Evolutionary conservation across 2,113 vertebrate species (phyloP).

Genomic region (Mixornis gularis): DNA sequence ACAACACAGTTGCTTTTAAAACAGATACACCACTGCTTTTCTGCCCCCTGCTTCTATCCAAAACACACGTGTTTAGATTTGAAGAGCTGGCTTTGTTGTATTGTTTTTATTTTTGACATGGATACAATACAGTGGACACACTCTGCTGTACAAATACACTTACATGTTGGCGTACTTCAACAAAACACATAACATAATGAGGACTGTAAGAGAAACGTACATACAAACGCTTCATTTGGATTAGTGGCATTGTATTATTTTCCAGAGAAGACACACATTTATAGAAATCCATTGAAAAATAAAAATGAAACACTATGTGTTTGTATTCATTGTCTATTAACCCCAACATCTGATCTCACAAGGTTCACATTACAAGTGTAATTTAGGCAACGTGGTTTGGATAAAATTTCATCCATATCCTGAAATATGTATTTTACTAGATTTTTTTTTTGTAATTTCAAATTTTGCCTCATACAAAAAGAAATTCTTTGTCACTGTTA

Average conservation of each 20-base stretch:
- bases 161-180: background rate
- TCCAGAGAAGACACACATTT: slow-evolving; percentile 3
- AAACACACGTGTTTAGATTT: background rate
- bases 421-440: background rate
- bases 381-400: background rate
- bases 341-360: background rate
- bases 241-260: background rate
- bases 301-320: background rate
- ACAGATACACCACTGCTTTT: background rate
- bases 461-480: background rate
- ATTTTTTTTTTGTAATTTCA: slow-evolving; percentile 13
- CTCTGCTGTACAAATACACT: slow-evolving; percentile 43
- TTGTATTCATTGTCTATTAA: background rate
- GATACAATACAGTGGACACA: slow-evolving; percentile 55
- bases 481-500: background rate
- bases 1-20: background rate
- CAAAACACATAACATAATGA: slow-evolving; percentile 18
- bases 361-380: background rate
- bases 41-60: background rate
- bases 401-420: background rate
- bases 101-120: slow-evolving; percentile 61
- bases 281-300: background rate
- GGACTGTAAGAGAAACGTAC: background rate
- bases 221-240: slow-evolving; percentile 13
- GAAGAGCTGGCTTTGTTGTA: background rate